Evolutionary conservation across 30 jellyfish, hydroid and myxozoan species (phyloP), one percentile per base, ranked within the genome.

Genomic region (Hydractinia echinata): DNA sequence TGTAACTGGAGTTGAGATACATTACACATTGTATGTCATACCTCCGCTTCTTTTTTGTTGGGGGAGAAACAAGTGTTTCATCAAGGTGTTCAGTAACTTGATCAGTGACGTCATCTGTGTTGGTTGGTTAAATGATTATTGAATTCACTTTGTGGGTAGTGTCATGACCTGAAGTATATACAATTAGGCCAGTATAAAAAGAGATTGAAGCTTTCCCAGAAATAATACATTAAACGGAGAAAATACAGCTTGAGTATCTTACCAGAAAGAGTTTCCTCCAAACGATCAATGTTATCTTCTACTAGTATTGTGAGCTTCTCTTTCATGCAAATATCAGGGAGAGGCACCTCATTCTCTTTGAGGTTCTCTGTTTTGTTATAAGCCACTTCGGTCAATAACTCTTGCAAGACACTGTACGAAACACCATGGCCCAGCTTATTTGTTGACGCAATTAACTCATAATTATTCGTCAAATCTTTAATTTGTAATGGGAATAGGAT

Each of bases 371-470:
- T 54, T 67, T 67, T 67, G 51, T 14, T 21, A 54, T 76, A 76
- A 11, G 84, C 84, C 52, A 21, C 74, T 76, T 76, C 84, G 21
- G 84, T 76, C 49, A 21, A 16, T 13, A 76, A 48, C 81, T 76
- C 84, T 76, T 76, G 81, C 48, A 76, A 21, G 16, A 54, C 54
- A 54, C 64, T 14, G 48, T 76, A 76, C 20, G 81, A 21, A n/a
- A 76, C 74, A 20, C 84, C 84, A 76, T 76, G 84, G 51, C 84
- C 84, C 18, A 76, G 48, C 74, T 76, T 76, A n/a, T 54, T 21
- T 54, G 84, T 21, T 54, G 74, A 50, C 82, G 74, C 54, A 14
- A 76, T 76, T 11, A 76, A 81, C 81, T 76, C 84, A 11, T 54
- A 21, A 53, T 76, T 76, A 76, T 76, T 76, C 9, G 84, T 53